Percentiles rank a stretch among this genome's conserved stretches.
Conservation (phyloP, 2,888 invertebrate genomes). For the Rhimphoctona megacephalus region DNA sequence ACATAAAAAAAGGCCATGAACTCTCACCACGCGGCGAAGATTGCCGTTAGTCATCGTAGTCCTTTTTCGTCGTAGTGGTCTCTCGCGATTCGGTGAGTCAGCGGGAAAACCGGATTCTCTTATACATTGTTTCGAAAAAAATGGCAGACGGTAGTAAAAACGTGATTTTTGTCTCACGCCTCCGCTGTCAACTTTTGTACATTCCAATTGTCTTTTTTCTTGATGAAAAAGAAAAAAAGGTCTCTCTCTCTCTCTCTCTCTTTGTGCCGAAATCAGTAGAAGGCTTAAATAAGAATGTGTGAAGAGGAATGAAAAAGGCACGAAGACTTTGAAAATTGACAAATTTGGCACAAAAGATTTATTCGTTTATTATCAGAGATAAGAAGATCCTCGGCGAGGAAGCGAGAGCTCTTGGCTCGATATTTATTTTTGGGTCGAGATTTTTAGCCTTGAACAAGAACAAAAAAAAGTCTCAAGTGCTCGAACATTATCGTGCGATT, state of each 20-base stretch:
- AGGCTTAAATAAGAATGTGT: not conserved
- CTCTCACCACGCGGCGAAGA: slow-evolving; percentile 47
- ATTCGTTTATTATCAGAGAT: slow-evolving; percentile 39
- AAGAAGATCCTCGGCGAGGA: slow-evolving; percentile 13
- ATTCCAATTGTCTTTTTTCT: not conserved
- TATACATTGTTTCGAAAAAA: slow-evolving; percentile 24
- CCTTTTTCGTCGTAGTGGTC: slow-evolving; percentile 50
- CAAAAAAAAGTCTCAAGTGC: slow-evolving; percentile 25
- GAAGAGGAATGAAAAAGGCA: not conserved
- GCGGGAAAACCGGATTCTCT: slow-evolving; percentile 65
- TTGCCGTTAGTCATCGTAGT: slow-evolving; percentile 59
- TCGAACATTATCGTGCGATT: slow-evolving; percentile 8
- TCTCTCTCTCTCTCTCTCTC: too few species aligned
- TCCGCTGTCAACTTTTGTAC: not conserved
- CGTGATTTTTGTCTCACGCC: not conserved
- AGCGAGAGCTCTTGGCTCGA: slow-evolving; percentile 3
- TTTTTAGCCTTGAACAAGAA: slow-evolving; percentile 10
- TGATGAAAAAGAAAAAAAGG: not conserved
- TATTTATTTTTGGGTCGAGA: slow-evolving; percentile 37
- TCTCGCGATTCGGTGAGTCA: slow-evolving; percentile 62
- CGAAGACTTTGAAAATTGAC: not conserved
- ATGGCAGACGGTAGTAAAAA: slow-evolving; percentile 26
- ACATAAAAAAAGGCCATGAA: slow-evolving; percentile 26
- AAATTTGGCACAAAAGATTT: not conserved
- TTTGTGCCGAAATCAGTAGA: too few species aligned